Base-by-base conservation (phyloP, 1,140 invertebrate species). In the Bradynema listronoti region DNA sequence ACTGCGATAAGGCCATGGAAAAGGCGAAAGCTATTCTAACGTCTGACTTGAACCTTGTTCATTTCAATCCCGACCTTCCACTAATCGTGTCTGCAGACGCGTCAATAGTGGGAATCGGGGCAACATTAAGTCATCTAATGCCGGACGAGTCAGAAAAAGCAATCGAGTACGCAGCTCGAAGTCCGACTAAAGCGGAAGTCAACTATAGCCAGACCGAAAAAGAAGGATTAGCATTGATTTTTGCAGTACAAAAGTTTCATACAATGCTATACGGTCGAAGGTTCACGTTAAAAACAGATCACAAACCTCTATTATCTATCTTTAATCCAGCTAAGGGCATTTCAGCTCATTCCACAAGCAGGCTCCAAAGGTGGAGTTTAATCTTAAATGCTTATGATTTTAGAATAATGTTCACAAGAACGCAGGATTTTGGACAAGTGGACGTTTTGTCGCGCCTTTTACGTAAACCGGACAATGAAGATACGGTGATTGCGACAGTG, bases 121-220 rank as follows among this genome's bases (percentile, higher is more conserved):
- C 77, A 4, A 74, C 82, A 6, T 58, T 84, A 0, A 75, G 76
- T 2, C 82, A 84, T 58, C 61, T 45, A 1, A 66, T 77, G n/a
- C 14, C 62, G 19, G 71, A 80, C 62, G 75, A 71, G 14, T 36
- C 34, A 1, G 79, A 82, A 65, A 60, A 62, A 61, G 80, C 81
- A 1, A 77, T 83, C 25, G 53, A 51, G 33, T 65, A 70, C 69
- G 80, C 75, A 9, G 83, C 82, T 7, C 63, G 78, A 45, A 74
- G 75, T 0, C 65, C 84, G 32, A 71, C 67, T 16, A 41, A 68
- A 32, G 65, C 80, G 4, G 79, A 84, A 65, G 62, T 71, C 64
- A 82, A 79, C 51, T 83, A 84, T 50, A 58, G 78, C 7, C 79
- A 81, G 58, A 80, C 82, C 27, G 81, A 85, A 32, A 82, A 79